Evolutionary conservation across 2,888 invertebrate genomes (phyloP), one percentile per base, ranked within the genome.

Genomic region (Frankliniella intonsa): DNA sequence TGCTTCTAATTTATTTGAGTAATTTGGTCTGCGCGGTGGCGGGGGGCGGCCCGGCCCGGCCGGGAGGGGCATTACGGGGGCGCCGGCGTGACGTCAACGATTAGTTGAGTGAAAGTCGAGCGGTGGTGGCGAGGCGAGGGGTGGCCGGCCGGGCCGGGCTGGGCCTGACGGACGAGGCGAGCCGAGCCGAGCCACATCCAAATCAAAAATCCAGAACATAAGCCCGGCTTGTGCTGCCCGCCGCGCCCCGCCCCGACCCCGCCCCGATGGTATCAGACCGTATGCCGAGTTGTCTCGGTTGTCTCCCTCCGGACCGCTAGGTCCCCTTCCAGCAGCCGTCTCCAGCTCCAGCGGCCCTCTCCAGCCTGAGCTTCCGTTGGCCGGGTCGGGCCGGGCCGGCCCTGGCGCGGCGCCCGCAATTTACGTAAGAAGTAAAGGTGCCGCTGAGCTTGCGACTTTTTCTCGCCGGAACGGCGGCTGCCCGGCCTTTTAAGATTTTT

Each of bases 1-100:
- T n/a, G n/a, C 55, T 55, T 55, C 12, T 55, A 55, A 55, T 55
- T 55, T 55, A 55, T 55, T 55, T 55, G 14, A 55, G 80, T 80
- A 49, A 80, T 50, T 49, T 49, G 50, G 80, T 11, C 49, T 17
- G 22, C 50, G 80, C 80, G n/a, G 27, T 38, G 12, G 80, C 27
- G n/a, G 38, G 38, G 38, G 2, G 38, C 5, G 38, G n/a, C n/a
- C n/a, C n/a, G n/a, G n/a, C n/a, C n/a, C n/a, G n/a, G n/a, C n/a
- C n/a, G 22, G n/a, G 80, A 80, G 49, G 50, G 38, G 38, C 38
- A 38, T 38, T 27, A 50, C n/a, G 50, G 80, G 49, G 50, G 22
- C 50, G n/a, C 27, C 27, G 8, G 0, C 80, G 49, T 50, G 50
- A 49, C 80, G 38, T 80, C 9, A 22, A 80, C 80, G 25, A 27